These are phyloP conservation scores for Euura lappo DNA, from an alignment of 1,140 invertebrate genomes.

Conservation along the genomic window DNA sequence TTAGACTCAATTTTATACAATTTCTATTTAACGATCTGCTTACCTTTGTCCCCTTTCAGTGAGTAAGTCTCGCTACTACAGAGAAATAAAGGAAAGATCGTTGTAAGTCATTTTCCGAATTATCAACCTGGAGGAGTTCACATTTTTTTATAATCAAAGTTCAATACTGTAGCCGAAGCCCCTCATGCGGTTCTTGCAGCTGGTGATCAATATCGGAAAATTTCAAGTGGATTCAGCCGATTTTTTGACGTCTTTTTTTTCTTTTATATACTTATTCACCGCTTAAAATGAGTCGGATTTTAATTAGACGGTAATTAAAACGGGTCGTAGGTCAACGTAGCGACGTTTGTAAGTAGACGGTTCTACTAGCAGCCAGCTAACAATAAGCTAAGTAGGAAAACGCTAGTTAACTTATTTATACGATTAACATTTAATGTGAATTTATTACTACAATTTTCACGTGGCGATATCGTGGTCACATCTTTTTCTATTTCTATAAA, in stretches of 20 bases:
- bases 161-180: too few relatives aligned
- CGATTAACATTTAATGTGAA: conserved; percentile 7
- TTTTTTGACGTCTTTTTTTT: background rate
- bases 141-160: too few relatives aligned
- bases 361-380: background rate
- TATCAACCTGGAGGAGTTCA: too few relatives aligned
- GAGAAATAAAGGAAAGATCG: too few relatives aligned
- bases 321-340: conserved; percentile 15
- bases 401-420: conserved; percentile 4
- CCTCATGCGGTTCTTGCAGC: too few relatives aligned
- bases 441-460: background rate
- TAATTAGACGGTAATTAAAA: conserved; percentile 14
- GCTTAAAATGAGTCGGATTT: background rate
- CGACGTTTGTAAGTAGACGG: background rate
- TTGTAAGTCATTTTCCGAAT: too few relatives aligned
- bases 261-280: background rate
- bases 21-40: too few relatives aligned
- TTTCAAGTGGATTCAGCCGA: background rate
- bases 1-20: too few relatives aligned
- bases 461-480: background rate
- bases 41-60: too few relatives aligned
- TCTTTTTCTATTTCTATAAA: background rate
- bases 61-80: too few relatives aligned
- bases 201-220: background rate
- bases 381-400: conserved; percentile 5